Percentiles rank a stretch among this genome's conserved stretches.
phyloP scores from a whole-genome alignment of 2,797 vertebrate genomes.

The Silurus aristotelis region DNA sequence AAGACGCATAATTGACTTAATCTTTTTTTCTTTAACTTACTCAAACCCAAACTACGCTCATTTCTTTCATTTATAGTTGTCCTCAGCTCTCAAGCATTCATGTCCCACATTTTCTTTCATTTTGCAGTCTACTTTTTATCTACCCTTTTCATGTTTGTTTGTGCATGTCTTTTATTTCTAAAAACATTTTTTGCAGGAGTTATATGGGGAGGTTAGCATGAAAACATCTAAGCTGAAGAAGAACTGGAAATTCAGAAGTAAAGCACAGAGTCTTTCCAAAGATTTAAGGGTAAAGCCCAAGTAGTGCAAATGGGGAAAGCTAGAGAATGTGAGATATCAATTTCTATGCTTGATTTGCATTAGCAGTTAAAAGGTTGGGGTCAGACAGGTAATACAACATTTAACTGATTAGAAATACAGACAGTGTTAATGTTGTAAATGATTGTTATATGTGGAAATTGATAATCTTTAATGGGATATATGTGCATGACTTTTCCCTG shows the following conservation, averaged over 20 bases:
- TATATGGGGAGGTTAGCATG: neutral
- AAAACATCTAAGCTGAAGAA: neutral
- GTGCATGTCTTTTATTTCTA: slow-evolving; percentile 74
- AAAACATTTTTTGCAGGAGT: slow-evolving; percentile 58
- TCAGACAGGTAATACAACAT: neutral
- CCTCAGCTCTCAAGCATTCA: slow-evolving; percentile 34
- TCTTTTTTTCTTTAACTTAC: slow-evolving; percentile 58
- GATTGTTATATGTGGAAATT: neutral
- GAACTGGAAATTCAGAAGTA: neutral
- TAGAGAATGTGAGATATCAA: neutral
- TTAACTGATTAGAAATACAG: neutral
- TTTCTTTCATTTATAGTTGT: slow-evolving; percentile 23
- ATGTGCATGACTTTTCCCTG: neutral
- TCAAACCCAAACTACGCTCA: neutral
- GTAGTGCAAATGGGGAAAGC: neutral
- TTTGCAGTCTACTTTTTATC: slow-evolving; percentile 52
- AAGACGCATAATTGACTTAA: slow-evolving; percentile 99
- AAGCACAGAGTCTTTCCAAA: neutral
- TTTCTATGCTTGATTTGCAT: neutral
- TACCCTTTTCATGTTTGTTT: slow-evolving; percentile 65
- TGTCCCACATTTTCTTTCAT: slow-evolving; percentile 63
- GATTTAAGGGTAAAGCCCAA: neutral
- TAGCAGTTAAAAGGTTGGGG: neutral
- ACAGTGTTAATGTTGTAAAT: neutral
- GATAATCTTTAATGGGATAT: neutral